Evolutionary conservation across 2,113 vertebrate species (phyloP).

Genomic region (Acanthochromis polyacanthus): DNA sequence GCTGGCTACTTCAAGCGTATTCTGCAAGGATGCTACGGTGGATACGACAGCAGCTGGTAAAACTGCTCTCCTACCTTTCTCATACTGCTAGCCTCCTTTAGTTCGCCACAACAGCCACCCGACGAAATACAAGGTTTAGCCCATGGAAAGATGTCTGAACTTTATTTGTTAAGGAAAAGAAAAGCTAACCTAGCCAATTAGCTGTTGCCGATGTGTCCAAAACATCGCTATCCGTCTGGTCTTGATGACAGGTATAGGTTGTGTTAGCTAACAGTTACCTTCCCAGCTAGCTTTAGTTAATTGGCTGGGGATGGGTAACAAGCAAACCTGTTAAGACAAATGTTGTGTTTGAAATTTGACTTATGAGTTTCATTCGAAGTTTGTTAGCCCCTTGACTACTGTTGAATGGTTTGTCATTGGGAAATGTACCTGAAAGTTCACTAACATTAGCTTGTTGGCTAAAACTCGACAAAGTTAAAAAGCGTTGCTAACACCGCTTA

Average conservation of each 20-base stretch:
- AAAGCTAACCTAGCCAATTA: slow-evolving; percentile 32
- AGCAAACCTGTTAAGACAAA: neutral
- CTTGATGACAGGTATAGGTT: slow-evolving; percentile 57
- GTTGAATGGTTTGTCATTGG: neutral
- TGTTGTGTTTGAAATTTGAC: neutral
- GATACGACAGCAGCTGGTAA: slow-evolving; percentile 97
- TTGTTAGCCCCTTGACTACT: neutral
- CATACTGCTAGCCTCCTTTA: neutral
- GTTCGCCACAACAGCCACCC: too few species aligned
- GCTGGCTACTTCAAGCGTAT: slow-evolving; percentile 61
- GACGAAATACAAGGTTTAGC: neutral
- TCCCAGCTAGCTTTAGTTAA: neutral
- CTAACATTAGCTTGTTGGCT: slow-evolving; percentile 37
- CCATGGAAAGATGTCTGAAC: slow-evolving; percentile 10
- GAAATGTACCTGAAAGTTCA: neutral
- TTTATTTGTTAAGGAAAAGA: slow-evolving; percentile 19
- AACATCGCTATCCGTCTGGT: slow-evolving; percentile 36
- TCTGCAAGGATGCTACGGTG: slow-evolving; percentile 91
- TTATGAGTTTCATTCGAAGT: slow-evolving; percentile 3
- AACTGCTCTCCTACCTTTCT: slow-evolving; percentile 24
- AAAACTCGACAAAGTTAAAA: slow-evolving; percentile 43
- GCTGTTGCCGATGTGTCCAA: slow-evolving; percentile 47
- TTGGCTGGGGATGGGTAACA: neutral
- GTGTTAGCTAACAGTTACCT: slow-evolving; percentile 40
- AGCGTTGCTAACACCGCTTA: neutral